Evolutionary conservation across 2,797 vertebrate species (phyloP).

Genomic region (Lutjanus argentimaculatus): DNA sequence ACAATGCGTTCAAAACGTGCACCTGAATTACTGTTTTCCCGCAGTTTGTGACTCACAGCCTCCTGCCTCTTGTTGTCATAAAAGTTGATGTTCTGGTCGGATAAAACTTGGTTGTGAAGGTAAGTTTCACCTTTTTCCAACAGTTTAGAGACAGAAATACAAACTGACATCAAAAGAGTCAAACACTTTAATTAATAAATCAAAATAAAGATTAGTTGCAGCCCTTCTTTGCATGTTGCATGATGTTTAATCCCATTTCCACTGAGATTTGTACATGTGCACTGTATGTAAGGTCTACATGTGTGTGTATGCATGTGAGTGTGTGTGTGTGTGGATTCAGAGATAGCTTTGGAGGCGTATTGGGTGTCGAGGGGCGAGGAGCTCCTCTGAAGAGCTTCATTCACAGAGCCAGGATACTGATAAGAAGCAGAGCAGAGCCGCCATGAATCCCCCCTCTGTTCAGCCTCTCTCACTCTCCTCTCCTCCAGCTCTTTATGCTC

Average conservation of each 20-base stretch:
- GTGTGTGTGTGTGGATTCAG: conserved; percentile 38
- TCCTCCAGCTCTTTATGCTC: conserved; percentile 87
- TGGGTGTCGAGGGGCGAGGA: conserved; percentile 74
- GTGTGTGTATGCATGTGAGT: conserved; percentile 33
- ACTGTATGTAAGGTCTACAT: conserved; percentile 21
- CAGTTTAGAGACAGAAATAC: neutral
- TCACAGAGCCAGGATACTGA: conserved; percentile 83
- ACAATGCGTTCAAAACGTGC: no score
- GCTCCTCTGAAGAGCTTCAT: conserved; percentile 84
- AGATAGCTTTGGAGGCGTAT: conserved; percentile 81
- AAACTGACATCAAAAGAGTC: neutral
- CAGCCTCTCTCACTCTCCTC: conserved; percentile 57
- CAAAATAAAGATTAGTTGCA: neutral
- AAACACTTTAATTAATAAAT: no score
- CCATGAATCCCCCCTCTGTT: conserved; percentile 96
- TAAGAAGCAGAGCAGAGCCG: conserved; percentile 81
- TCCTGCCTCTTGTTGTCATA: no score
- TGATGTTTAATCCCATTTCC: conserved; percentile 4
- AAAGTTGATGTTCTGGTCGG: no score
- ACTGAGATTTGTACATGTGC: conserved; percentile 35
- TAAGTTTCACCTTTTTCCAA: neutral
- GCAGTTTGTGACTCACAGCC: no score
- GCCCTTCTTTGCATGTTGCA: neutral
- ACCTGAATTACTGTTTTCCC: no score
- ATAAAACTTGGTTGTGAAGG: neutral